phyloP scores from a whole-genome alignment of 2,113 vertebrate genomes.

The Rhea pennata region DNA sequence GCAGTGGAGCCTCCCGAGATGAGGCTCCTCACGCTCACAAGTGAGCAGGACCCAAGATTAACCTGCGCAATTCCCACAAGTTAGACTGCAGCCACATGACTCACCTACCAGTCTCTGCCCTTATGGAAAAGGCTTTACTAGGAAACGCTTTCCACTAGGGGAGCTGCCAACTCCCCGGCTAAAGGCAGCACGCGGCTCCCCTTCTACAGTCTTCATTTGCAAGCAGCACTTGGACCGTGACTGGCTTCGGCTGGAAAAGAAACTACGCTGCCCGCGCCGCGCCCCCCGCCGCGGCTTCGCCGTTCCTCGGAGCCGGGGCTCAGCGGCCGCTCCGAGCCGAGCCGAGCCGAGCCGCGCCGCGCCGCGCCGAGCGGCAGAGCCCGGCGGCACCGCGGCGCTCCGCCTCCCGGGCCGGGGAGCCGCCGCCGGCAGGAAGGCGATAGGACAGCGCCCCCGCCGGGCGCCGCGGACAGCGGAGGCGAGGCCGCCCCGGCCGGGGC shows the following conservation, averaged over 20 bases:
- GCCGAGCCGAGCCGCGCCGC: too few relatives aligned
- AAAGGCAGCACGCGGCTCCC: background rate
- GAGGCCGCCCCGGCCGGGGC: background rate
- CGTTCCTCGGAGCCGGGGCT: too few relatives aligned
- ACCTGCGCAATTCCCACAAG: background rate
- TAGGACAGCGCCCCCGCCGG: too few relatives aligned
- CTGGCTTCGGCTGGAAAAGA: background rate
- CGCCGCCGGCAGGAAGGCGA: too few relatives aligned
- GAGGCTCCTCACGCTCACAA: fast-evolving
- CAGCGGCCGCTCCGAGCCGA: too few relatives aligned
- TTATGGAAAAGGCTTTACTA: background rate
- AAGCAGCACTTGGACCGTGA: background rate
- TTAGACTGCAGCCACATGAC: background rate
- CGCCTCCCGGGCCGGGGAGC: too few relatives aligned
- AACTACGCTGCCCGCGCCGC: too few relatives aligned
- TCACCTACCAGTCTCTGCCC: background rate
- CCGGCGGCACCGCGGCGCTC: too few relatives aligned
- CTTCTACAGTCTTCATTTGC: fast-evolving
- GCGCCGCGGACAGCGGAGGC: background rate
- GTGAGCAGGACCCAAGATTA: background rate
- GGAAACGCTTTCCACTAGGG: background rate
- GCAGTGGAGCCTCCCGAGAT: fast-evolving
- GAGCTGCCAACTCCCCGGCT: background rate
- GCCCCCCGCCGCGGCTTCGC: too few relatives aligned
- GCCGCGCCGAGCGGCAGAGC: too few relatives aligned